A percentile compares a stretch with the other conserved stretches of the same genome.
Evolutionary conservation across 1,140 invertebrate genomes (phyloP).

Genomic region (Homalodisca vitripennis): DNA sequence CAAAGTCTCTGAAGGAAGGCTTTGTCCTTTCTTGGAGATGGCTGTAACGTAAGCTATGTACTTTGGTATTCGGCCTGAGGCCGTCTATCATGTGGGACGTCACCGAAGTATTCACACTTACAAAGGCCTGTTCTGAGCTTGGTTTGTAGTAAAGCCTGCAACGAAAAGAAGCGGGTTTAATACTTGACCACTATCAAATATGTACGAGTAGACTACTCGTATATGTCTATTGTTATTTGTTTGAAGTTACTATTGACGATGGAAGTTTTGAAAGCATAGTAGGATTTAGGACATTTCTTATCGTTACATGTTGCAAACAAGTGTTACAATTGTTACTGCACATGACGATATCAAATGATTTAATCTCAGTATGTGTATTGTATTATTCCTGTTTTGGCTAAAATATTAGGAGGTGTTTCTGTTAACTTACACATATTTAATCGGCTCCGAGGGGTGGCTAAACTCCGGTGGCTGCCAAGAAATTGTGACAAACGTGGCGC

Average conservation of each 20-base stretch:
- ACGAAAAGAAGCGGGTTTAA: slow-evolving; percentile 18
- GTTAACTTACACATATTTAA: slow-evolving; percentile 64
- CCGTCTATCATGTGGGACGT: slow-evolving; percentile 67
- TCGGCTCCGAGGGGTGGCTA: slow-evolving; percentile 69
- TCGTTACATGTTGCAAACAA: no score
- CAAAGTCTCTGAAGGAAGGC: slow-evolving; percentile 72
- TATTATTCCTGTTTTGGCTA: background rate
- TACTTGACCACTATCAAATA: no score
- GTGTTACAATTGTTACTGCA: no score
- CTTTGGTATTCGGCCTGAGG: slow-evolving; percentile 71
- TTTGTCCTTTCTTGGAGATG: slow-evolving; percentile 63
- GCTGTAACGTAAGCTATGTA: slow-evolving; percentile 74
- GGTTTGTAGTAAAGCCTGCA: slow-evolving; percentile 66
- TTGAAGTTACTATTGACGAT: no score
- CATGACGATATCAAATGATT: no score
- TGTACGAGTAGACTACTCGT: no score
- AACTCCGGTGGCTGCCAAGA: slow-evolving; percentile 79
- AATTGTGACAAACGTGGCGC: slow-evolving; percentile 73
- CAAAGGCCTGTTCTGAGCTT: slow-evolving; percentile 57
- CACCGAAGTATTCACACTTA: slow-evolving; percentile 60
- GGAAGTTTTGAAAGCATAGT: no score
- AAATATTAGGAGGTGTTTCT: no score
- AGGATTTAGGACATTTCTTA: no score
- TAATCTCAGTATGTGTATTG: background rate
- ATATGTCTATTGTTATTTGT: no score